Percentiles rank a stretch among this genome's conserved stretches.
These are phyloP conservation scores for Phragmatobia fuliginosa DNA, from an alignment of 2,888 invertebrate genomes.

Conservation along the genomic window DNA sequence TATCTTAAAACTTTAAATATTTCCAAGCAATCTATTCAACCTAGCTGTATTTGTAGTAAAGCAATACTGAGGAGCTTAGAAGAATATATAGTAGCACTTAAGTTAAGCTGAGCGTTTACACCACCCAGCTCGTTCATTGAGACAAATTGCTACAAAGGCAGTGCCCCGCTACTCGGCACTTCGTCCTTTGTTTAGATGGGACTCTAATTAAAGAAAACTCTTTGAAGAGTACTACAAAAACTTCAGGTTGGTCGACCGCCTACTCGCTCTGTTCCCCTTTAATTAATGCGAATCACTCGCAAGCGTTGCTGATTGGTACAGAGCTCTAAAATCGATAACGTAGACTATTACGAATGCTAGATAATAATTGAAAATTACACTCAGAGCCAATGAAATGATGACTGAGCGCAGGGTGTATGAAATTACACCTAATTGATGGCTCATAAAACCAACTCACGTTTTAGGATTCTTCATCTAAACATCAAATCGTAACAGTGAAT, in stretches of 20 bases:
- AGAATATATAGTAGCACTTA: slow-evolving; percentile 47
- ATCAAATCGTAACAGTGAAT: slow-evolving; percentile 9
- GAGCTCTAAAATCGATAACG: slow-evolving; percentile 49
- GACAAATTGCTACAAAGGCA: slow-evolving; percentile 49
- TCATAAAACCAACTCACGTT: slow-evolving; percentile 12
- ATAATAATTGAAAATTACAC: slow-evolving; percentile 41
- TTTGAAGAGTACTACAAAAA: slow-evolving; percentile 65
- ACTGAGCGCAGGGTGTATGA: slow-evolving; percentile 19
- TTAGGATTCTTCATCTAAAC: slow-evolving; percentile 28
- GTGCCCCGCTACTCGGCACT: slow-evolving; percentile 39
- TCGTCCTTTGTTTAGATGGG: slow-evolving; percentile 61
- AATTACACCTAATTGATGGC: slow-evolving; percentile 34
- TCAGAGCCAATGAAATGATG: slow-evolving; percentile 29
- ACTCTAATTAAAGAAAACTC: slow-evolving; percentile 65
- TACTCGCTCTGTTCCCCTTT: slow-evolving; percentile 48
- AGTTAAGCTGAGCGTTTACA: slow-evolving; percentile 40
- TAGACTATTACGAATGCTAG: slow-evolving; percentile 31
- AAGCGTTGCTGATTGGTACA: slow-evolving; percentile 42
- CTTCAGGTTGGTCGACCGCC: slow-evolving; percentile 42
- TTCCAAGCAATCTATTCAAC: slow-evolving; percentile 28
- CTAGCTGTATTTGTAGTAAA: slow-evolving; percentile 34
- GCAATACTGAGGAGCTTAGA: slow-evolving; percentile 36
- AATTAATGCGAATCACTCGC: slow-evolving; percentile 60
- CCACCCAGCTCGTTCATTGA: slow-evolving; percentile 50
- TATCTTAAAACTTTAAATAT: slow-evolving; percentile 21